Base-by-base conservation (phyloP, 2,797 vertebrate genomes). In the Danionella dracula region DNA sequence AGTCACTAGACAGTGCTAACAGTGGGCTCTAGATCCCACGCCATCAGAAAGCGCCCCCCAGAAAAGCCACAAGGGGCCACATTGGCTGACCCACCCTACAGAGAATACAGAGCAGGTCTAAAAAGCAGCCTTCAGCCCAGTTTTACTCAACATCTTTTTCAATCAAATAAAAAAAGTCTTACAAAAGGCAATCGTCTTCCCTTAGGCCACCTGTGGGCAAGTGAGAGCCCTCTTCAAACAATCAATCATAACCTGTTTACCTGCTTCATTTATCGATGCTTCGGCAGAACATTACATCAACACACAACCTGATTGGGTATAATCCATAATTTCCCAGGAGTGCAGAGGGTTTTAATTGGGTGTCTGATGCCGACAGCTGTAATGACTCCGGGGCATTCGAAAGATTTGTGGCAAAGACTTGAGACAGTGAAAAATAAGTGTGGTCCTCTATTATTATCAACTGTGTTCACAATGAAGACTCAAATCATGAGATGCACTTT, bases 251-350 rank as follows among this genome's bases (percentile, higher is more conserved):
- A 35, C 8, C 8, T 19, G 11, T 68, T 44, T 20, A 34, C 32
- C 2, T 23, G 13, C 40, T 58, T 12, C 49, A 66, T 31, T 29
- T 46, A 71, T 71, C 53, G 53, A 67, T 67, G 31, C 51, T 63
- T 29, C 58, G 46, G 40, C 50, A 66, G 48, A 9, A 27, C 20
- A 29, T 56, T 51, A 50, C 13, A 70, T 55, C 48, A 61, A 61
- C 40, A 27, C 4, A 15, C 50, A 72, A 66, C 48, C 40, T 57
- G 54, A 55, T 27, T 53, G 54, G 42, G 46, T 37, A 54, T 53
- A 50, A 70, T 70, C 32, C 65, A 49, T 70, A 41, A 62, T 62
- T 66, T 76, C 66, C 61, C 42, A 8, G 7, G 57, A 50, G 61
- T 31, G n/a, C 6, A 8, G 6, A 23, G 44, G 8, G 38, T 34